Percentiles rank a stretch among this genome's conserved stretches.
These are phyloP conservation scores for Riparia riparia DNA, from an alignment of 2,113 vertebrate species.

Conservation along the genomic window DNA sequence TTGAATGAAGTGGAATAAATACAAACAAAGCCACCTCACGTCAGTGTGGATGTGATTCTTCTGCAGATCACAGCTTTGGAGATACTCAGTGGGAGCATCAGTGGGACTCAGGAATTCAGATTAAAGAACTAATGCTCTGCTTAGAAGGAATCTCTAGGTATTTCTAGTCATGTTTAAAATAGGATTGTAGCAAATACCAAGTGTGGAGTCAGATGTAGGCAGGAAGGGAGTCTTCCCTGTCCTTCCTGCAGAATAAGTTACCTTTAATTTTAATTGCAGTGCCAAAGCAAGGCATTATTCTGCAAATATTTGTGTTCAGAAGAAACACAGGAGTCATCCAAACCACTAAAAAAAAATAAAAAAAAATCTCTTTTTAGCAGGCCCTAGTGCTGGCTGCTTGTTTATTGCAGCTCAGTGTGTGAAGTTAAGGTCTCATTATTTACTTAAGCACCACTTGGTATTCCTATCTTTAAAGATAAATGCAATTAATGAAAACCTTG, in stretches of 20 bases:
- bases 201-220: not conserved
- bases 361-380: not conserved
- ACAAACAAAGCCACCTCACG: not conserved
- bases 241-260: not conserved
- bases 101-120: not conserved
- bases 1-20: not conserved
- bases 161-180: not conserved
- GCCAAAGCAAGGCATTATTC: not conserved
- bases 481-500: conserved; percentile 22
- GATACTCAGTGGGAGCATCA: not conserved
- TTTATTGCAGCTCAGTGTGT: not conserved
- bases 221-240: not conserved
- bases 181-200: not conserved
- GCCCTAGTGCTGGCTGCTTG: not conserved
- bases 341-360: too few relatives aligned
- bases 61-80: not conserved
- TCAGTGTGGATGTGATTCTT: not conserved
- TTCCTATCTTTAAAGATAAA: not conserved
- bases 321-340: not conserved
- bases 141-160: not conserved
- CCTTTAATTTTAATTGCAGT: not conserved
- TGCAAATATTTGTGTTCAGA: not conserved
- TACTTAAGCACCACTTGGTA: not conserved
- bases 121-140: not conserved
- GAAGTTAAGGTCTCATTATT: not conserved